phyloP scores from a whole-genome alignment of 2,888 invertebrate genomes.

The Phlogophora meticulosa region DNA sequence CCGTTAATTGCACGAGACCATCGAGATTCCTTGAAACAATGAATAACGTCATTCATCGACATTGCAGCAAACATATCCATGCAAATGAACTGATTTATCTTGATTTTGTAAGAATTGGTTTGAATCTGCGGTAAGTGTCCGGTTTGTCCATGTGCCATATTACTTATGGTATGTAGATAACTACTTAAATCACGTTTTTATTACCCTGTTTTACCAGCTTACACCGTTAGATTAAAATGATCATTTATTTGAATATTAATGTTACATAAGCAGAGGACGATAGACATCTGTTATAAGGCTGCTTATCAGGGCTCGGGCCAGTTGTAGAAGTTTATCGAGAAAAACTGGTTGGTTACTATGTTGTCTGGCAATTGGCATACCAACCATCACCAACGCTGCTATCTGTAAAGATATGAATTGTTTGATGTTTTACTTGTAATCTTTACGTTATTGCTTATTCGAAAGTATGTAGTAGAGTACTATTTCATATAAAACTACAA shows the following conservation, averaged over 20 bases:
- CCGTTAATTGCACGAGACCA: slow-evolving; percentile 70
- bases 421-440: not conserved
- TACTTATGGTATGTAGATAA: slow-evolving; percentile 14
- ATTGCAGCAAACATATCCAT: slow-evolving; percentile 41
- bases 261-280: slow-evolving; percentile 13
- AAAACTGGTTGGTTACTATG: slow-evolving; percentile 42
- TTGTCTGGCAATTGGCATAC: slow-evolving; percentile 27
- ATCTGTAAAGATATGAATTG: slow-evolving; percentile 10
- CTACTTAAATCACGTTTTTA: slow-evolving; percentile 17
- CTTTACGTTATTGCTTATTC: no score
- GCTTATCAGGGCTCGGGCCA: slow-evolving; percentile 11
- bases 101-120: slow-evolving; percentile 38
- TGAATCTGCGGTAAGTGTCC: slow-evolving; percentile 12
- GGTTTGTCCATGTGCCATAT: slow-evolving; percentile 23
- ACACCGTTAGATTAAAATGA: slow-evolving; percentile 8
- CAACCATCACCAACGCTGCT: slow-evolving; percentile 28
- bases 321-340: slow-evolving; percentile 29
- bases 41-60: slow-evolving; percentile 68
- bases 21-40: slow-evolving; percentile 75
- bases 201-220: slow-evolving; percentile 14
- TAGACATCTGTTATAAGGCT: slow-evolving; percentile 15
- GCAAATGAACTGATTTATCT: slow-evolving; percentile 44
- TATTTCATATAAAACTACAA: no score
- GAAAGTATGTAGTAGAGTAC: no score
- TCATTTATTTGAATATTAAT: slow-evolving; percentile 38